These are phyloP conservation scores for Meandrina meandrites DNA, from an alignment of 92 coral and sea anemone genomes.

Conservation along the genomic window DNA sequence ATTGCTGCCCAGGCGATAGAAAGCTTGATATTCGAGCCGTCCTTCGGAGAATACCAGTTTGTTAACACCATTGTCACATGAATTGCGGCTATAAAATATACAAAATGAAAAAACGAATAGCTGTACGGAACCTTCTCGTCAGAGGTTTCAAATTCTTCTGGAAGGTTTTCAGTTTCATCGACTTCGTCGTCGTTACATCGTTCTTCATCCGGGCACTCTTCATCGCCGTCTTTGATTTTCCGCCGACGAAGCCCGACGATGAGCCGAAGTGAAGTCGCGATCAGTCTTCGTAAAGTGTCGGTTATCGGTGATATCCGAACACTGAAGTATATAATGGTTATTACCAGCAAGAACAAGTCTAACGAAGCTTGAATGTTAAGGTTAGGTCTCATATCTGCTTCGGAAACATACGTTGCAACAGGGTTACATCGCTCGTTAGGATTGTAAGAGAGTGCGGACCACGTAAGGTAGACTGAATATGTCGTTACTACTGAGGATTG, in stretches of 20 bases:
- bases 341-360: slow-evolving; percentile 71
- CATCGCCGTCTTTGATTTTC: slow-evolving; percentile 37
- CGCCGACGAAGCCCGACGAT: slow-evolving; percentile 55
- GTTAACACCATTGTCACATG: slow-evolving; percentile 93
- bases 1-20: slow-evolving; percentile 96
- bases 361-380: slow-evolving; percentile 86
- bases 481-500: slow-evolving; percentile 79
- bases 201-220: slow-evolving; percentile 29
- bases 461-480: slow-evolving; percentile 81
- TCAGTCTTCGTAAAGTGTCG: slow-evolving; percentile 54
- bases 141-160: slow-evolving; percentile 35
- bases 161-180: not conserved
- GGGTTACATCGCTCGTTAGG: slow-evolving; percentile 97
- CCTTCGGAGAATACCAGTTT: slow-evolving; percentile 93
- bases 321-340: slow-evolving; percentile 79
- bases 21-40: slow-evolving; percentile 84
- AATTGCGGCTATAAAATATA: slow-evolving; percentile 81
- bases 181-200: not conserved
- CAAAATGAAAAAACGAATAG: slow-evolving; percentile 86
- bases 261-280: slow-evolving; percentile 46
- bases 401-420: slow-evolving; percentile 87
- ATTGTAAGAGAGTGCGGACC: slow-evolving; percentile 93
- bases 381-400: slow-evolving; percentile 94
- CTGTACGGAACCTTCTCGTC: slow-evolving; percentile 72
- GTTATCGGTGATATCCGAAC: slow-evolving; percentile 64